A percentile compares a stretch with the other conserved stretches of the same genome.
Conservation (phyloP, 2,113 vertebrate species). For the Tyto alba region DNA sequence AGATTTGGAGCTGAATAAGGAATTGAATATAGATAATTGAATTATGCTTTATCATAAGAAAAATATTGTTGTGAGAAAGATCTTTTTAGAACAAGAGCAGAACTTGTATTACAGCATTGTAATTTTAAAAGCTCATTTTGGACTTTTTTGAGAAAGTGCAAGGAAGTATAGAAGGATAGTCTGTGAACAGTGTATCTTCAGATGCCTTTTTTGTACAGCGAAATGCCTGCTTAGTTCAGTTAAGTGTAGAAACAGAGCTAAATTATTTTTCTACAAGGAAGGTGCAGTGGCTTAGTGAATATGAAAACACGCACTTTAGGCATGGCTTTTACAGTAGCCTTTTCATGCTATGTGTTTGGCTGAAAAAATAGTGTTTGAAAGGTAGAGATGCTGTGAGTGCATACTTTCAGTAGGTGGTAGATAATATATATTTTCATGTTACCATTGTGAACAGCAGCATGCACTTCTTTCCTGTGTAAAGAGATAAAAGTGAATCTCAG, state of each 20-base stretch:
- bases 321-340: background rate
- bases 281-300: background rate
- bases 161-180: background rate
- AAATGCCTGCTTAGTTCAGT: background rate
- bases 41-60: background rate
- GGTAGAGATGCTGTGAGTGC: background rate
- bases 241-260: background rate
- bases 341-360: background rate
- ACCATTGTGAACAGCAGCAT: background rate
- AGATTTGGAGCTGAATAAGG: background rate
- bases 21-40: constrained; percentile 5
- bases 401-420: background rate
- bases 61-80: background rate
- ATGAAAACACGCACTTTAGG: background rate
- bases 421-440: background rate
- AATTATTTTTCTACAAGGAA: background rate
- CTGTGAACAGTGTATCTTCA: background rate
- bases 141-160: background rate
- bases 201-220: background rate
- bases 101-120: background rate
- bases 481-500: background rate
- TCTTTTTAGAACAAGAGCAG: background rate
- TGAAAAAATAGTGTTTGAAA: background rate
- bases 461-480: background rate
- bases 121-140: background rate